phyloP scores from a whole-genome alignment of 2,113 vertebrate species.

The Chaetodon auriga region DNA sequence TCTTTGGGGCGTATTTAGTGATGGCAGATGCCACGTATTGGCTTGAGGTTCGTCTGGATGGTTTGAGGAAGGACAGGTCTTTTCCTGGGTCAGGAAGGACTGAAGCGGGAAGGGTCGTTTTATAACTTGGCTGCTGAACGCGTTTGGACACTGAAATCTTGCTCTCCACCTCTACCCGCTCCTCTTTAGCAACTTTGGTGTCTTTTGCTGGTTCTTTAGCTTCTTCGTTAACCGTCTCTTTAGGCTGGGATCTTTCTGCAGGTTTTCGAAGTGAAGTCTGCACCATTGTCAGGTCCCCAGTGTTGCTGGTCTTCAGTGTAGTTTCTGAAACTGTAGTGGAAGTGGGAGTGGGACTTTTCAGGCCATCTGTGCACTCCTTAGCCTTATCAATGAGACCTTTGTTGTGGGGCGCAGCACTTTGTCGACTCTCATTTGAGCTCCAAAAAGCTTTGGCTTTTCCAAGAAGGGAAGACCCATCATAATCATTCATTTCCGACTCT shows the following conservation, averaged over 20 bases:
- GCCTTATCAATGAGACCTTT: constrained; percentile 56
- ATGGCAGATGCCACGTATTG: constrained; percentile 95
- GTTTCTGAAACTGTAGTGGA: constrained; percentile 42
- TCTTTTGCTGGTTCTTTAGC: constrained; percentile 38
- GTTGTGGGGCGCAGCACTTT: constrained; percentile 41
- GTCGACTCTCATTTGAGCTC: constrained; percentile 84
- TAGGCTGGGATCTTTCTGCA: constrained; percentile 18
- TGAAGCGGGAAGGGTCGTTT: constrained; percentile 42
- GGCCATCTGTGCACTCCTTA: constrained; percentile 53
- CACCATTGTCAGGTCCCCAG: constrained; percentile 42
- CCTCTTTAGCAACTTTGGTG: constrained; percentile 42
- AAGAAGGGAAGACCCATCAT: constrained; percentile 78
- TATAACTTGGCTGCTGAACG: constrained; percentile 56
- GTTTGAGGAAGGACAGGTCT: constrained; percentile 87
- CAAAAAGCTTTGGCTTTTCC: constrained; percentile 90
- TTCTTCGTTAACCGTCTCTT: constrained; percentile 38
- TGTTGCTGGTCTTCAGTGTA: constrained; percentile 40
- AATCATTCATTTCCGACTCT: not conserved
- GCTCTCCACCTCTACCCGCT: constrained; percentile 44
- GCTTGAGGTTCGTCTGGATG: constrained; percentile 91
- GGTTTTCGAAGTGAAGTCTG: constrained; percentile 28
- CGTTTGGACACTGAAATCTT: constrained; percentile 62
- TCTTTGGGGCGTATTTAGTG: constrained; percentile 80
- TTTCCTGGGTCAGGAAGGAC: constrained; percentile 65
- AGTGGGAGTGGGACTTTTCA: constrained; percentile 38